These are phyloP conservation scores for Idaea aversata DNA, from an alignment of 2,888 invertebrate species.

Conservation along the genomic window DNA sequence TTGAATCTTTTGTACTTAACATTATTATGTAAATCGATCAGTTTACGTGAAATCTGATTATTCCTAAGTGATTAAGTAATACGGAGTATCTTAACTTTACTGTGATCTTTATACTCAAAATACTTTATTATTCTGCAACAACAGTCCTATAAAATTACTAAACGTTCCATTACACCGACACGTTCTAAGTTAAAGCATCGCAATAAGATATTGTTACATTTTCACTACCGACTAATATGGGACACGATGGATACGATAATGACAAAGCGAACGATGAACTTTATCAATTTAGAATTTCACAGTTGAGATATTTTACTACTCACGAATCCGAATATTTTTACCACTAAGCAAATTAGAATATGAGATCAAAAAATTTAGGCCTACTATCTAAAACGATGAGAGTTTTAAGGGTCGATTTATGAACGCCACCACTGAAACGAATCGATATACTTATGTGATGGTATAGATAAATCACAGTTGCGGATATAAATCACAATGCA, in stretches of 20 bases:
- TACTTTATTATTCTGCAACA: constrained; percentile 60
- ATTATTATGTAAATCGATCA: constrained; percentile 54
- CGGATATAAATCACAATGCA: constrained; percentile 74
- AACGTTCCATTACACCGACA: constrained; percentile 72
- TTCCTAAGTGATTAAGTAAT: constrained; percentile 55
- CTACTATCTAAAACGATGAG: constrained; percentile 76
- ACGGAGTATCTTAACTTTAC: constrained; percentile 55
- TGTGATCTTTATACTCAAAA: constrained; percentile 51
- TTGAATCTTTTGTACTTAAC: constrained; percentile 72
- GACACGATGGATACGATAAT: constrained; percentile 38
- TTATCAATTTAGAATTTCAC: constrained; percentile 74
- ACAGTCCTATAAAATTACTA: constrained; percentile 70
- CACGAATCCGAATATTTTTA: constrained; percentile 67
- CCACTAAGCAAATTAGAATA: constrained; percentile 80
- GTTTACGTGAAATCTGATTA: constrained; percentile 53
- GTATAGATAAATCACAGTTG: constrained; percentile 76
- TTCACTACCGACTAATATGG: constrained; percentile 69
- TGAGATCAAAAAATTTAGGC: constrained; percentile 80
- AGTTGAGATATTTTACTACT: constrained; percentile 65
- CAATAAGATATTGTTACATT: constrained; percentile 78
- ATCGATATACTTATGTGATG: constrained; percentile 67
- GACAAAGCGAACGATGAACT: constrained; percentile 65
- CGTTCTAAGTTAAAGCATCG: constrained; percentile 78
- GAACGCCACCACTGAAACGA: constrained; percentile 64
- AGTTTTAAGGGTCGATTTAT: constrained; percentile 75